phyloP scores from a whole-genome alignment of 2,113 vertebrate genomes.

The Atherinomorus stipes region DNA sequence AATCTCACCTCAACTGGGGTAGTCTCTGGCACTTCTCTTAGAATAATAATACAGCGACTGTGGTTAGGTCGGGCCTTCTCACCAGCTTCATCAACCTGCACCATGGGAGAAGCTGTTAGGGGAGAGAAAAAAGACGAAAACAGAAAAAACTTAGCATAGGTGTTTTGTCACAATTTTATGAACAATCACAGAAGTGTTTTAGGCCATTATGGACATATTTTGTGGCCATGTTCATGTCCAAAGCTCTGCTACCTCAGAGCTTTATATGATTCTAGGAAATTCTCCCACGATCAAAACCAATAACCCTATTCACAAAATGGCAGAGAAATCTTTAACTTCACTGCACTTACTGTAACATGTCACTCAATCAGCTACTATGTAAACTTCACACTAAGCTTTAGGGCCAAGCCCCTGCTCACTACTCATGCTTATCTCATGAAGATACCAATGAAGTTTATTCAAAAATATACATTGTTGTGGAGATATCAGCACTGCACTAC shows the following conservation, averaged over 20 bases:
- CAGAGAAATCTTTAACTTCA: not conserved
- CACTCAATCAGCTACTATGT: too few relatives aligned
- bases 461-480: too few relatives aligned
- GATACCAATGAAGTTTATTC: too few relatives aligned
- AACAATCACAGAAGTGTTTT: too few relatives aligned
- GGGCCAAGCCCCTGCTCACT: too few relatives aligned
- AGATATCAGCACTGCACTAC: too few relatives aligned
- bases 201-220: not conserved
- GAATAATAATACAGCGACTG: constrained; percentile 96
- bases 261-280: not conserved
- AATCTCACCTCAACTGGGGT: constrained; percentile 92
- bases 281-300: not conserved
- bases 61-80: constrained; percentile 98
- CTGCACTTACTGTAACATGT: not conserved
- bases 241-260: not conserved
- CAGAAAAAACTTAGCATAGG: not conserved
- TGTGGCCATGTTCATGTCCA: not conserved
- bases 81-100: constrained; percentile 96
- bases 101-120: constrained; percentile 90
- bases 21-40: constrained; percentile 95
- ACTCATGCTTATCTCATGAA: too few relatives aligned
- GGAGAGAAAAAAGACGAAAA: not conserved
- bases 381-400: too few relatives aligned
- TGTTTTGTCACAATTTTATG: too few relatives aligned
- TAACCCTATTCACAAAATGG: too few relatives aligned